Evolutionary conservation across 2,113 vertebrate species (phyloP).

Genomic region (Ciconia boyciana): DNA sequence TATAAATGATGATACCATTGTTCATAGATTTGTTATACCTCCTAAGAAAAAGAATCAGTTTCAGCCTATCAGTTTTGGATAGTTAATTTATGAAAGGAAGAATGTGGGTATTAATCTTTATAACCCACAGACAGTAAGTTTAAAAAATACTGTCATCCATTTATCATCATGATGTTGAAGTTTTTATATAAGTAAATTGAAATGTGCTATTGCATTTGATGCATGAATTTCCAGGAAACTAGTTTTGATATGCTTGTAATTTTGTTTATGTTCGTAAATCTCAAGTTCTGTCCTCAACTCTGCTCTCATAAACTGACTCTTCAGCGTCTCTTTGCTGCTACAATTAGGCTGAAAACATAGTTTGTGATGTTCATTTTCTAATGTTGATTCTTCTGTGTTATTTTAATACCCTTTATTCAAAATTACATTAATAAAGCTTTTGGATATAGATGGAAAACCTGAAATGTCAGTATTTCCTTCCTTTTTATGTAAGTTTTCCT

Average conservation of each 20-base stretch:
- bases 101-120: constrained; percentile 28
- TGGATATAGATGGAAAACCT: neutral
- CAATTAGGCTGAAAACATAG: neutral
- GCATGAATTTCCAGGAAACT: neutral
- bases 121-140: neutral
- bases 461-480: neutral
- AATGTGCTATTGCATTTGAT: neutral
- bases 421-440: neutral
- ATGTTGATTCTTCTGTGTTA: neutral
- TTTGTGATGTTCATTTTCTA: neutral
- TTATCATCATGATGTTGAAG: neutral
- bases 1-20: neutral
- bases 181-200: neutral
- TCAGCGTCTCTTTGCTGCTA: neutral
- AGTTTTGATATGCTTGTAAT: neutral
- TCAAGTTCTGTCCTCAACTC: neutral
- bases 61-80: neutral
- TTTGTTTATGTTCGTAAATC: neutral
- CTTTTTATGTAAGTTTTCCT: neutral
- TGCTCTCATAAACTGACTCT: neutral
- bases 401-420: neutral
- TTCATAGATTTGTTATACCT: neutral
- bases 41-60: neutral
- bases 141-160: neutral
- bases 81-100: constrained; percentile 7